phyloP scores from a whole-genome alignment of 1,140 invertebrate genomes.

The Zaprionus lachaisei region DNA sequence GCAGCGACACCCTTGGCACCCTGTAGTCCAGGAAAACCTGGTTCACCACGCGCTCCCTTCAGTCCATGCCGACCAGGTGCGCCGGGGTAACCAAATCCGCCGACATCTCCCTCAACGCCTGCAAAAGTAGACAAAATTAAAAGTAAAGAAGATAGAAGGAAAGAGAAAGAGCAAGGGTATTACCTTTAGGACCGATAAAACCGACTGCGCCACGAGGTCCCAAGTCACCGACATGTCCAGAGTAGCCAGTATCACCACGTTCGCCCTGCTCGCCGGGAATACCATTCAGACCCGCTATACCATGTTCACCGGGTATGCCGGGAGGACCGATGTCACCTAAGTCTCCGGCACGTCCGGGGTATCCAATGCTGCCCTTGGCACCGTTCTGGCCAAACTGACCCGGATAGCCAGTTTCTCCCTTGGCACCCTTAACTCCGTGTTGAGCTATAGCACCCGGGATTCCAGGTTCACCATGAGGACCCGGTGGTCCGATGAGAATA shows the following conservation, averaged over 20 bases:
- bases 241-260: slow-evolving; percentile 85
- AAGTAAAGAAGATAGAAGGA: slow-evolving; percentile 40
- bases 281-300: slow-evolving; percentile 85
- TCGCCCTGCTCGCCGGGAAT: slow-evolving; percentile 86
- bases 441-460: slow-evolving; percentile 86
- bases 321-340: slow-evolving; percentile 85
- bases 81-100: slow-evolving; percentile 86
- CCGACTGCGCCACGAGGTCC: slow-evolving; percentile 86
- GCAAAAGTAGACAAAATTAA: slow-evolving; percentile 44
- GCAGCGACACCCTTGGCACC: slow-evolving; percentile 85
- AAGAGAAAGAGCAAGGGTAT: background rate
- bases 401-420: slow-evolving; percentile 84
- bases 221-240: slow-evolving; percentile 85
- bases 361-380: slow-evolving; percentile 77
- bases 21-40: slow-evolving; percentile 85
- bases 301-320: slow-evolving; percentile 84
- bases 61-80: slow-evolving; percentile 66
- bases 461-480: slow-evolving; percentile 86
- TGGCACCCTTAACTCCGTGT: slow-evolving; percentile 87
- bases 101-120: slow-evolving; percentile 85
- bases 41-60: slow-evolving; percentile 86
- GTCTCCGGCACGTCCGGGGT: slow-evolving; percentile 86
- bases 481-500: slow-evolving; percentile 85
- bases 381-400: slow-evolving; percentile 63
- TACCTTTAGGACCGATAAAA: slow-evolving; percentile 86